Conservation (phyloP, 2,797 vertebrate species). For the Peromyscus aztecus region DNA sequence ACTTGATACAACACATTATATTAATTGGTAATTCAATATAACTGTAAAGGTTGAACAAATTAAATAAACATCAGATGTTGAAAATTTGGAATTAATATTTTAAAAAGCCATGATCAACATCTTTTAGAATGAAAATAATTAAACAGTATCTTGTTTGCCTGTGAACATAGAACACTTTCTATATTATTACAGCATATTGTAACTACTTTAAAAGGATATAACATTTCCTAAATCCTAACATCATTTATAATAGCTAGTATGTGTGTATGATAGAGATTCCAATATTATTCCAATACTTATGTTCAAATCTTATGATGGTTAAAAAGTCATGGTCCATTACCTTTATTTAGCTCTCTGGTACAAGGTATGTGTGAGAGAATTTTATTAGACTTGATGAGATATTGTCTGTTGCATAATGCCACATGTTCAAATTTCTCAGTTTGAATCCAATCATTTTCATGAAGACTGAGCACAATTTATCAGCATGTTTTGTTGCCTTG, state of each 20-base stretch:
- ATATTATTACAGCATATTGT: not conserved
- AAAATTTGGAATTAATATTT: not conserved
- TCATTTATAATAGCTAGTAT: not conserved
- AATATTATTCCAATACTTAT: not conserved
- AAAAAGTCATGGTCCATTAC: not conserved
- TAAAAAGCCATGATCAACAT: not conserved
- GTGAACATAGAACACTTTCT: not conserved
- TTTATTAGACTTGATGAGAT: constrained; percentile 35
- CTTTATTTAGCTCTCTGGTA: not conserved
- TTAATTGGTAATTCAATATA: not conserved
- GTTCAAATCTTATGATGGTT: not conserved
- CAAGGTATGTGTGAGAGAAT: not conserved
- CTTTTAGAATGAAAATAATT: not conserved
- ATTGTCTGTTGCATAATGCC: not conserved
- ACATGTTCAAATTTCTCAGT: constrained; percentile 44
- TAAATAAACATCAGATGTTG: not conserved
- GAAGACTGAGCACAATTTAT: constrained; percentile 66
- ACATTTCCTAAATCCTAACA: not conserved
- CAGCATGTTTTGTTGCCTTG: constrained; percentile 67
- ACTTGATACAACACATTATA: not conserved
- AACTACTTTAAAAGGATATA: not conserved
- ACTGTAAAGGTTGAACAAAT: not conserved
- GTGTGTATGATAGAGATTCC: not conserved
- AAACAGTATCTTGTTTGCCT: not conserved
- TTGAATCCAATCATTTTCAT: constrained; percentile 68